Percentiles rank a stretch among this genome's conserved stretches.
phyloP scores from a whole-genome alignment of 2,113 vertebrate species.

The Neofelis nebulosa region DNA sequence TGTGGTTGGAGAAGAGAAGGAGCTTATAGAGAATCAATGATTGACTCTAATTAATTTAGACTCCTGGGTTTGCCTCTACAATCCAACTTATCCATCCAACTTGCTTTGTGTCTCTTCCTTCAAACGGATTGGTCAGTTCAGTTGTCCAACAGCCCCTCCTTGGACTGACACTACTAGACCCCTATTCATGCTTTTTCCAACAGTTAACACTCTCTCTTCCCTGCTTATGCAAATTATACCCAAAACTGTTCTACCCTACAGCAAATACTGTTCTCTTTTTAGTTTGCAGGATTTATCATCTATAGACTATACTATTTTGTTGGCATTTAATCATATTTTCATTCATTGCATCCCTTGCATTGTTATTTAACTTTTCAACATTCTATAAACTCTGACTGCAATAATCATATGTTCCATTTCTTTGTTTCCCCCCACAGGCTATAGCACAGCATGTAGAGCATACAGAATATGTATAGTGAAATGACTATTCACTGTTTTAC shows the following conservation, averaged over 20 bases:
- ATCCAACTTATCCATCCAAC: not conserved
- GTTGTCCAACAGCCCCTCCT: not conserved
- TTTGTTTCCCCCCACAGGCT: not conserved
- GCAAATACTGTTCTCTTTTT: not conserved
- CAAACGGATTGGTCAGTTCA: not conserved
- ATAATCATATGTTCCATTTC: not conserved
- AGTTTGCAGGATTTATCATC: not conserved
- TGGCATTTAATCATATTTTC: not conserved
- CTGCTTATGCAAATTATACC: not conserved
- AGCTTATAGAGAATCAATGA: not conserved
- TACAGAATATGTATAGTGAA: not conserved
- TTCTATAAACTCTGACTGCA: not conserved
- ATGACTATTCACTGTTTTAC: not conserved
- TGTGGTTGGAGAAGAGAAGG: not conserved
- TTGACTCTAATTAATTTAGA: not conserved
- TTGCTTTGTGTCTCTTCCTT: not conserved
- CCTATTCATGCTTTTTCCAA: not conserved
- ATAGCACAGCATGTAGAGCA: no score
- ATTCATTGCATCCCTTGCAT: not conserved
- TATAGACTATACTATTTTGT: not conserved
- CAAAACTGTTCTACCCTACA: not conserved
- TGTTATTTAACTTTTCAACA: not conserved
- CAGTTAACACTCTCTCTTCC: not conserved
- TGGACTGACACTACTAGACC: rapidly evolving
- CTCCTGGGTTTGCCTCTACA: not conserved